Evolutionary conservation across 2,888 invertebrate genomes (phyloP), one percentile per base, ranked within the genome.

Genomic region (Eledone cirrhosa): DNA sequence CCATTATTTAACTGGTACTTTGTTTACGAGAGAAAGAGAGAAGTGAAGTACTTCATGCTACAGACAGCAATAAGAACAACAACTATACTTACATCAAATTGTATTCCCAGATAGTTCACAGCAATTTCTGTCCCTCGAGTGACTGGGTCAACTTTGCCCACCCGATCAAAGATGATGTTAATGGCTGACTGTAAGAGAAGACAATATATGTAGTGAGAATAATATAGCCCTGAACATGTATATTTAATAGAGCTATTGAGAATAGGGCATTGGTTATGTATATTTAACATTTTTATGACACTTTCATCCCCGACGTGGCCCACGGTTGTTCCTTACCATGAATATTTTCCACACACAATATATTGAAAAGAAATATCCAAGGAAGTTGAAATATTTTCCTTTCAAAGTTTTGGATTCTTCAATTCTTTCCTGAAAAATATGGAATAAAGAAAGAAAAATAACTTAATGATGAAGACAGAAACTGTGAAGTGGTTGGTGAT

Each of bases 301-400:
- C 41, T 41, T 1, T 41, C 41, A 41, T n/a, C n/a, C n/a, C n/a
- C n/a, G n/a, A n/a, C n/a, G n/a, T n/a, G n/a, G n/a, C n/a, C n/a
- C n/a, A n/a, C n/a, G n/a, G n/a, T n/a, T n/a, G n/a, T n/a, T n/a
- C 2, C 95, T 94, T 91, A 98, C 97, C 91, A 99, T 99, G 90
- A 99, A 96, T 90, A 99, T 99, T 93, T 99, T 99, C 97, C 98
- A 99, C 81, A 97, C 93, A 90, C 99, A 99, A 89, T 99, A 99
- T 0, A 97, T 92, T 2, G 98, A 99, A 92, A 99, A 99, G 91
- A 99, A 98, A 89, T 99, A 97, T 0, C 99, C 99, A 4, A 99
- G 92, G 84, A 97, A 95, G 92, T 99, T 99, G 91, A 99, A 99
- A 91, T 99, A 99, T 92, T 95, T 96, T 85, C 99, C 99, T 90